Evolutionary conservation across 1,140 invertebrate genomes (phyloP).

Genomic region (Sinella curviseta): DNA sequence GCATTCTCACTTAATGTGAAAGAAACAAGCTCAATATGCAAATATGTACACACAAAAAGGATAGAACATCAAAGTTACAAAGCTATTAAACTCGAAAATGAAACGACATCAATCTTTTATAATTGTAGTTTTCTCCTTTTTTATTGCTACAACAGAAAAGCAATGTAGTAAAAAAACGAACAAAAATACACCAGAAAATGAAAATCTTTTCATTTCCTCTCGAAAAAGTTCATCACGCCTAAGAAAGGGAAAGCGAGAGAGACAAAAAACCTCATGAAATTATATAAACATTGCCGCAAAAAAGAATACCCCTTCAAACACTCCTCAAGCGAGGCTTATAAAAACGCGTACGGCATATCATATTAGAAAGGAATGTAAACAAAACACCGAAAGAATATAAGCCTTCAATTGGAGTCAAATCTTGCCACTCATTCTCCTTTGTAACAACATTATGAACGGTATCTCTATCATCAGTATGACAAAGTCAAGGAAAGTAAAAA

Average conservation of each 20-base stretch:
- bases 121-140: constrained; percentile 7
- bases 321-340: neutral
- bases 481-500: neutral
- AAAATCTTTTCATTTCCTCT: neutral
- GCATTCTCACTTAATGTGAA: constrained; percentile 3
- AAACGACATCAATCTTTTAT: constrained; percentile 13
- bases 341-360: neutral
- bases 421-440: neutral
- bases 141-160: constrained; percentile 8
- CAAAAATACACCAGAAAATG: neutral
- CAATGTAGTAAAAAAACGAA: neutral
- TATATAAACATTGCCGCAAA: neutral
- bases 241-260: too few relatives aligned
- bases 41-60: neutral
- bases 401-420: neutral
- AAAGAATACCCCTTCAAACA: neutral
- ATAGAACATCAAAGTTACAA: constrained; percentile 5
- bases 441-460: too few relatives aligned
- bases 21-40: constrained; percentile 1
- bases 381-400: neutral
- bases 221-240: neutral
- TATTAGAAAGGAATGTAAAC: neutral
- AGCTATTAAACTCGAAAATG: constrained; percentile 12
- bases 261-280: neutral
- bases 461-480: neutral